Percentiles rank a stretch among this genome's conserved stretches.
These are phyloP conservation scores for Chaetoderma sp. DNA, from an alignment of 2,888 invertebrate species.

Conservation along the genomic window DNA sequence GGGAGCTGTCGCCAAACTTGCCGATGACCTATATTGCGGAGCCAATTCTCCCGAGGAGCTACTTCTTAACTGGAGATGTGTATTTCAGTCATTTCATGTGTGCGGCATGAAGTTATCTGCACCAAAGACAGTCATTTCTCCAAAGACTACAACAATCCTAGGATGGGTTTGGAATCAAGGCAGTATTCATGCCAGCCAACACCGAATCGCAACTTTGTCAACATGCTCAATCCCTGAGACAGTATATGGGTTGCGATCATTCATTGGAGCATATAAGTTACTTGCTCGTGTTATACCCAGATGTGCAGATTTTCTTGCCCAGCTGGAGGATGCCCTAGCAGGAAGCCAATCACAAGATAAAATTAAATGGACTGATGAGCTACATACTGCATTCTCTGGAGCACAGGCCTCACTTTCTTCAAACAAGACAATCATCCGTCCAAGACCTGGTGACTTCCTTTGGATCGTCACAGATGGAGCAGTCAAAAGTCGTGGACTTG, in stretches of 20 bases:
- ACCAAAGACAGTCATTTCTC: constrained; percentile 27
- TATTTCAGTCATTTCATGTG: too few relatives aligned
- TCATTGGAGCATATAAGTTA: constrained; percentile 38
- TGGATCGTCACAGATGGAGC: constrained; percentile 26
- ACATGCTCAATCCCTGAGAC: constrained; percentile 24
- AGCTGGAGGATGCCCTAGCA: constrained; percentile 27
- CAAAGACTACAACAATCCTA: constrained; percentile 6
- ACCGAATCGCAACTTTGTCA: constrained; percentile 26
- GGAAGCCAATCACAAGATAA: constrained; percentile 29
- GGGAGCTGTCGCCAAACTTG: too few relatives aligned
- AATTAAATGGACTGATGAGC: constrained; percentile 30
- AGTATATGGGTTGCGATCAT: constrained; percentile 21
- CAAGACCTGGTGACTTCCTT: constrained; percentile 15
- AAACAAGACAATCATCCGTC: constrained; percentile 14
- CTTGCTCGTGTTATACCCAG: constrained; percentile 26
- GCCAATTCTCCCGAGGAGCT: too few relatives aligned
- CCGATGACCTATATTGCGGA: too few relatives aligned
- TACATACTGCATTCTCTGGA: constrained; percentile 12
- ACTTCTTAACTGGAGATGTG: too few relatives aligned
- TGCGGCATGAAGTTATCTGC: constrained; percentile 26
- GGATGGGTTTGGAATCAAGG: constrained; percentile 35
- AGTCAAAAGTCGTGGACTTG: constrained; percentile 6
- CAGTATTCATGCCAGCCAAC: constrained; percentile 25
- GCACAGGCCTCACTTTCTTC: constrained; percentile 18
- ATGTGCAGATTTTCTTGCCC: constrained; percentile 19